Conservation (phyloP, 2,888 invertebrate species). For the Yponomeuta sedellus region DNA sequence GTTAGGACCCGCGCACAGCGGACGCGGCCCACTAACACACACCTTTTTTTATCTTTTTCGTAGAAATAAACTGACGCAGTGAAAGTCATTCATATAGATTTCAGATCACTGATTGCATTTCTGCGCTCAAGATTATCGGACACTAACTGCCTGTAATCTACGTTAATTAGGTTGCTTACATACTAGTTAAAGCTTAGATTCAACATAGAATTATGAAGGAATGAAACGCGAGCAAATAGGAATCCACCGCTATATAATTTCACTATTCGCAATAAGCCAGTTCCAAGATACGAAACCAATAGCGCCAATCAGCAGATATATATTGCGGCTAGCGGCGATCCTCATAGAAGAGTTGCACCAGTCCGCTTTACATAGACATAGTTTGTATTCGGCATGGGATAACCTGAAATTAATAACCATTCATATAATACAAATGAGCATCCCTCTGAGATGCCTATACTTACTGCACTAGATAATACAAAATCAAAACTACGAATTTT, state of each 20-base stretch:
- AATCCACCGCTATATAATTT: neutral
- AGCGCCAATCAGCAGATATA: neutral
- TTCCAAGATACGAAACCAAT: neutral
- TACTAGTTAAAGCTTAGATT: neutral
- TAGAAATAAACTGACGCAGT: constrained; percentile 69
- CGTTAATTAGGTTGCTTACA: neutral
- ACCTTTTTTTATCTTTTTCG: constrained; percentile 71
- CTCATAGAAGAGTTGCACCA: constrained; percentile 50
- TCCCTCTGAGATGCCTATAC: no score
- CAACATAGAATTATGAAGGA: neutral
- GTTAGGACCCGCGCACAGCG: constrained; percentile 29
- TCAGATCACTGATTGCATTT: no score
- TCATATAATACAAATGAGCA: neutral
- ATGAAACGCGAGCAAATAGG: neutral
- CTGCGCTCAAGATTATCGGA: neutral
- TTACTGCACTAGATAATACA: no score
- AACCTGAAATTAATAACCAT: constrained; percentile 39
- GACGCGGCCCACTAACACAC: constrained; percentile 72
- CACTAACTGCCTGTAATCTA: neutral
- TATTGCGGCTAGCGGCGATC: neutral
- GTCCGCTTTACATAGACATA: constrained; percentile 60
- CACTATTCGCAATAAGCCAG: neutral
- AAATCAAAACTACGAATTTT: no score
- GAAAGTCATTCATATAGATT: constrained; percentile 58
- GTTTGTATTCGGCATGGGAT: constrained; percentile 53